Base-by-base conservation (phyloP, 1,140 invertebrate genomes). In the Varroa destructor region DNA sequence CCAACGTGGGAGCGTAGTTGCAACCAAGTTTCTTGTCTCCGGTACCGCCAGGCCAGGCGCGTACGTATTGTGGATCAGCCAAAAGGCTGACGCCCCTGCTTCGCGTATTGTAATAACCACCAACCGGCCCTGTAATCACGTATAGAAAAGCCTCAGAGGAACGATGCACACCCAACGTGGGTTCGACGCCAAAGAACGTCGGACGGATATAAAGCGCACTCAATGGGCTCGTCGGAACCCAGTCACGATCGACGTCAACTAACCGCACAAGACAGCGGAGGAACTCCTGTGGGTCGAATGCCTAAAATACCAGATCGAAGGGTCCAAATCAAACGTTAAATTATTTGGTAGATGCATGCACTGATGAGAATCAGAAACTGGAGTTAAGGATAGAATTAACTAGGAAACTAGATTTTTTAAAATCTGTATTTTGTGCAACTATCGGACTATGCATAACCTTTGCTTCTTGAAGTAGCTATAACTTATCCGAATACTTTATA, bases 131-230 rank as follows among this genome's bases (percentile, higher is more conserved):
- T 67, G 92, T 81, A 71, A 99, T 89, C 0, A 93, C 87, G 80
- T 88, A 99, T 0, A 99, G 82, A 57, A 97, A 82, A 1, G 93
- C 91, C 54, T 87, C 87, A 55, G 88, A 87, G 1, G 93, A 87
- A 6, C 86, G 81, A 64, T 86, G 85, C 40, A 99, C 91, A 72
- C 95, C 94, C 71, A 99, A 83, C 0, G 90, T 88, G 14, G 92
- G 87, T 91, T 99, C 95, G 73, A 90, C 95, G 72, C 90, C 95
- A 78, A 99, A 97, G 54, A 97, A 81, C 0, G 96, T 97, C 56
- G 97, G 97, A 76, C 97, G 84, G 73, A 99, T 88, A 78, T 99
- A 99, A 4, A 99, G 83, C 77, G 93, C 94, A 77, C 89, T 88
- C 14, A 77, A 77, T 77, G 88, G 86, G 4, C 87, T 87, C 79